Base-by-base conservation (phyloP, 37 sponge, comb jelly and placozoan species). In the Haliclona indistincta region DNA sequence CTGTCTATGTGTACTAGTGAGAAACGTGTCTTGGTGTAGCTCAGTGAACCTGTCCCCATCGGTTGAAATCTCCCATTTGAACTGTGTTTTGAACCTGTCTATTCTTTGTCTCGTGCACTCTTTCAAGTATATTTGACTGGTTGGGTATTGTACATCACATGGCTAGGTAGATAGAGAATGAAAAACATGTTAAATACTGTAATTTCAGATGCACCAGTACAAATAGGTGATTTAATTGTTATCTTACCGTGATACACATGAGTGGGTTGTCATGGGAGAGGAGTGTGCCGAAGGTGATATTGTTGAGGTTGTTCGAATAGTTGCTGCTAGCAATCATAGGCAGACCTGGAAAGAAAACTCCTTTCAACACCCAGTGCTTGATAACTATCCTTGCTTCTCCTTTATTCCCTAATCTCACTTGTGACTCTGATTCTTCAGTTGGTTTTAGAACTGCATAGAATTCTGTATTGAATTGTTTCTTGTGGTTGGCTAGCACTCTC, bases 221-320 rank as follows among this genome's bases (percentile, higher is more conserved):
- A 13, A 15, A 68, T 3, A 3, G 3, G 2, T 38, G 29, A 42
- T 3, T 40, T 38, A 43, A n/a, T 7, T 36, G 8, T 36, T 8
- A 66, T 67, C 88, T 81, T 70, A 87, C 88, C 35, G 81, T 75
- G 30, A 80, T 49, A 42, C 88, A 87, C 42, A 63, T 30, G 1
- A 87, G 64, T 8, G 88, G 72, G n/a, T 42, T 35, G 63, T 87
- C 56, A 36, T 51, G 35, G 38, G 60, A 76, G 23, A 56, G 29
- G 3, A 29, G 23, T 11, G 67, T 28, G 0, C 54, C 8, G 19
- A 33, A 20, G 13, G 1, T 1, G 2, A 11, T 38, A 7, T 26
- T 19, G 28, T 32, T 8, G 34, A 2, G 29, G 29, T 26, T 47
- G 39, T 17, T 38, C 1, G 37, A 38, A 4, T 70, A 32, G 8